These are phyloP conservation scores for Andrena trimmerana DNA, from an alignment of 2,888 invertebrate species.

Conservation along the genomic window DNA sequence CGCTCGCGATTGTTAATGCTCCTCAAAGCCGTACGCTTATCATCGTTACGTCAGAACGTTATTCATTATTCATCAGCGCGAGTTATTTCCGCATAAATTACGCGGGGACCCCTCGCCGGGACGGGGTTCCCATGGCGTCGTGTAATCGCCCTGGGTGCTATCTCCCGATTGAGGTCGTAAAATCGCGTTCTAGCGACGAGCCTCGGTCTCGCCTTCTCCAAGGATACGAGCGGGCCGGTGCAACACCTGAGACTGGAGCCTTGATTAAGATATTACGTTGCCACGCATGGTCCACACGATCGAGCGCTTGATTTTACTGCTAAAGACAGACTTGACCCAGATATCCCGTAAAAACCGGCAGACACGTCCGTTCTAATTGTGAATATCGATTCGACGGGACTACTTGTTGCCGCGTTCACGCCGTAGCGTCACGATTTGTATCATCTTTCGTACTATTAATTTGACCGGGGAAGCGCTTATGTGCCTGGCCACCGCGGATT, in stretches of 20 bases:
- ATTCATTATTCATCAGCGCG: slow-evolving; percentile 8
- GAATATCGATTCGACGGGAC: slow-evolving; percentile 53
- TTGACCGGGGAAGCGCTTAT: slow-evolving; percentile 60
- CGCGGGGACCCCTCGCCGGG: neutral
- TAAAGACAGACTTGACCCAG: slow-evolving; percentile 70
- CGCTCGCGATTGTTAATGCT: neutral
- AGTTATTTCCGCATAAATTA: slow-evolving; percentile 19
- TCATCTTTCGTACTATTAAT: slow-evolving; percentile 65
- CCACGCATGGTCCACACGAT: slow-evolving; percentile 60
- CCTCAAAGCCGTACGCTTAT: neutral
- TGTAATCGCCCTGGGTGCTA: neutral
- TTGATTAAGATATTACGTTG: slow-evolving; percentile 72
- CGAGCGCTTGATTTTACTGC: slow-evolving; percentile 62
- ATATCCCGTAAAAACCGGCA: slow-evolving; percentile 57
- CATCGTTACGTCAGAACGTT: neutral
- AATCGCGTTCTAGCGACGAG: slow-evolving; percentile 42
- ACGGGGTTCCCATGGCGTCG: neutral
- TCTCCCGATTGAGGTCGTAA: slow-evolving; percentile 23
- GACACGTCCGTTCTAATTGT: slow-evolving; percentile 62
- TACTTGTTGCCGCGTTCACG: slow-evolving; percentile 18
- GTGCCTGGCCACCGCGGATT: slow-evolving; percentile 37
- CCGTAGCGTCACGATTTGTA: slow-evolving; percentile 47
- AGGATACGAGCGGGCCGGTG: slow-evolving; percentile 51
- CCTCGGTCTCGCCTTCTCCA: slow-evolving; percentile 39
- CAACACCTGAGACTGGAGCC: slow-evolving; percentile 65